Evolutionary conservation across 2,797 vertebrate species (phyloP), one percentile per base, ranked within the genome.

Genomic region (Psittacula derbiana): DNA sequence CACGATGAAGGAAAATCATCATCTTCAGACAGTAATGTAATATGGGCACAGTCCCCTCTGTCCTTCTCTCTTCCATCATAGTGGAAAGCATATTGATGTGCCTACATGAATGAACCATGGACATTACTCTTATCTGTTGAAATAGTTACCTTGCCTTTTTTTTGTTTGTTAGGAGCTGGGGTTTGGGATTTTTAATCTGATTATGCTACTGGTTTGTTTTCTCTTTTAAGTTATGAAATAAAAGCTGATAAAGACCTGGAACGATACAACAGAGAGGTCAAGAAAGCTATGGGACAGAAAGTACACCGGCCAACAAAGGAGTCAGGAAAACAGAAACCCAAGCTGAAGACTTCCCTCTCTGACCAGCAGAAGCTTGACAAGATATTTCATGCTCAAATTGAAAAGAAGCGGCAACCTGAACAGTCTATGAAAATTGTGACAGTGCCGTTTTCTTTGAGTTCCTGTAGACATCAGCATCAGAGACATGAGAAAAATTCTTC

Each of bases 341-440:
- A 98, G 94, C 97, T 98, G 62, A 99, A 99, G 97, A 93, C 97
- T 28, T 97, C 97, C 2, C 96, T 96, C 49, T 97, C 98, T 69
- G 98, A 99, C 97, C 99, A 99, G 97, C 98, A 98, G 96, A 98
- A 99, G 92, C 98, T 99, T 94, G 98, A 99, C 90, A 97, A 98
- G 91, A 98, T 99, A 88, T 98, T 99, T 97, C 95, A 98, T 28
- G 93, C 96, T 36, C 98, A 98, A 93, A 93, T 47, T 49, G 98
- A 98, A 60, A 99, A 98, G 97, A 99, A 98, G 94, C 90, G 5
- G 11, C 97, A 81, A 69, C 75, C 55, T 61, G 90, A 72, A 21
- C 69, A 96, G 46, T 80, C 95, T 66, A 25, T 49, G 20, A 98
- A 98, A 97, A 94, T 62, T 55, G 90, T 98, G 43, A 95, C 96